Conservation (phyloP, 2,888 invertebrate species). For the Pyrrhosoma nymphula region DNA sequence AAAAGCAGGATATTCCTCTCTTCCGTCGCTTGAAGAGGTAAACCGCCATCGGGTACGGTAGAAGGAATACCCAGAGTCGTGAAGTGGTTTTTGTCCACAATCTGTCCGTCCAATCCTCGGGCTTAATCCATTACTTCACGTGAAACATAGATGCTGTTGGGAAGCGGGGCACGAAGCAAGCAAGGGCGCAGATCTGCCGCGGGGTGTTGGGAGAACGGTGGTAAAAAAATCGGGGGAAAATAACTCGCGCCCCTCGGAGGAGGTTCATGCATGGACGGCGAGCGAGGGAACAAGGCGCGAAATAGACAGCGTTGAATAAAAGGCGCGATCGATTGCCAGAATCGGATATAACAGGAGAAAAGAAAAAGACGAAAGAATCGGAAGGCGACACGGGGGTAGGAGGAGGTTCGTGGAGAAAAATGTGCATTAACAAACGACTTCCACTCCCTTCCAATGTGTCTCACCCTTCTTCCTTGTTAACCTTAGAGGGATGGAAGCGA, state of each 20-base stretch:
- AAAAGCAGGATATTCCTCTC: neutral
- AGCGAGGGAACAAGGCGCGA: constrained; percentile 40
- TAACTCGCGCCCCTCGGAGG: neutral
- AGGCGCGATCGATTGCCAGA: constrained; percentile 43
- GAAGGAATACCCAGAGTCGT: neutral
- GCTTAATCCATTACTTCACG: constrained; percentile 36
- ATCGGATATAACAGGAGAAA: neutral
- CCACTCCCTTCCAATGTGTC: neutral
- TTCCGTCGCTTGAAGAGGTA: too few species aligned
- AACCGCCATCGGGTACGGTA: neutral
- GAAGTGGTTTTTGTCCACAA: neutral
- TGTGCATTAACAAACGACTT: neutral
- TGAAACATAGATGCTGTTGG: constrained; percentile 19
- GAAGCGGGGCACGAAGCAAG: neutral
- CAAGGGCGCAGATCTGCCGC: neutral
- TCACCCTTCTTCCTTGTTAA: neutral
- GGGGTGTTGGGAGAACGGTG: neutral
- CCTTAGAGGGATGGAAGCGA: neutral
- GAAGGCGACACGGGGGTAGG: neutral
- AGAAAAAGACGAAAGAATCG: neutral
- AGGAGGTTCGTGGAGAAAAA: neutral
- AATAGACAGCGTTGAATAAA: constrained; percentile 38
- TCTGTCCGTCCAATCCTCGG: neutral
- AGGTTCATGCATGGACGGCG: neutral
- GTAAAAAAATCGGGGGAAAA: neutral